phyloP scores from a whole-genome alignment of 2,113 vertebrate genomes.

The Oncorhynchus clarkii region DNA sequence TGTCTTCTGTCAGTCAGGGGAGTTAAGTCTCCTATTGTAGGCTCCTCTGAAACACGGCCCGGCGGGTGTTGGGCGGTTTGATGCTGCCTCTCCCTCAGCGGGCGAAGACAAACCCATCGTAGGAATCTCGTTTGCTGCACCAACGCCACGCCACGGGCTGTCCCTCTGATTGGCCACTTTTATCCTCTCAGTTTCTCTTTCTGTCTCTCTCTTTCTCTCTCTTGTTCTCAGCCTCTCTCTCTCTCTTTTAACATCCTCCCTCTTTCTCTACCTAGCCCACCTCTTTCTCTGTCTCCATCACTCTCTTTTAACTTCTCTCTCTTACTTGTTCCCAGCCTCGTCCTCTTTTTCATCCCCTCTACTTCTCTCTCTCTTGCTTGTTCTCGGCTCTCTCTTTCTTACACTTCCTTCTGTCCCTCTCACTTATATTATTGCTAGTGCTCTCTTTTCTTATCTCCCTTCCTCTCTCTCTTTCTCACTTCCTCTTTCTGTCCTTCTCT shows the following conservation, averaged over 20 bases:
- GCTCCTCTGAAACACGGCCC: slow-evolving; percentile 22
- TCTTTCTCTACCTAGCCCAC: neutral
- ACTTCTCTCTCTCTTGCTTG: neutral
- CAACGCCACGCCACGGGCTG: neutral
- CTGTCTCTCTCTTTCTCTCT: neutral
- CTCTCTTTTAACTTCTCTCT: neutral
- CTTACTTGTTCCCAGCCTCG: neutral
- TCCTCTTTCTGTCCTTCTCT: slow-evolving; percentile 19
- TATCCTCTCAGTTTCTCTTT: neutral
- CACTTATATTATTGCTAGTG: neutral
- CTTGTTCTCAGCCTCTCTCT: no score
- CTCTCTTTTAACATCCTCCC: neutral
- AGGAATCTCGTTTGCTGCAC: slow-evolving; percentile 10
- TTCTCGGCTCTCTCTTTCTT: slow-evolving; percentile 20
- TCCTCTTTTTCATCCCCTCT: neutral
- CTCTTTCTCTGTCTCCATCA: neutral
- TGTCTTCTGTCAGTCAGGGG: neutral
- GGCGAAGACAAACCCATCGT: slow-evolving; percentile 5
- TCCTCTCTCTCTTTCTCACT: neutral
- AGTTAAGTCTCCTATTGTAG: neutral
- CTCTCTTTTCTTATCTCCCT: neutral
- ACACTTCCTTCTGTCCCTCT: no score
- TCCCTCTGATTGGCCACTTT: neutral
- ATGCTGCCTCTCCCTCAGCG: neutral
- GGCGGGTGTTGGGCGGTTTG: slow-evolving; percentile 20